A percentile compares a stretch with the other conserved stretches of the same genome.
These are phyloP conservation scores for Saiga tatarica DNA, from an alignment of 2,113 vertebrate species.

Conservation along the genomic window DNA sequence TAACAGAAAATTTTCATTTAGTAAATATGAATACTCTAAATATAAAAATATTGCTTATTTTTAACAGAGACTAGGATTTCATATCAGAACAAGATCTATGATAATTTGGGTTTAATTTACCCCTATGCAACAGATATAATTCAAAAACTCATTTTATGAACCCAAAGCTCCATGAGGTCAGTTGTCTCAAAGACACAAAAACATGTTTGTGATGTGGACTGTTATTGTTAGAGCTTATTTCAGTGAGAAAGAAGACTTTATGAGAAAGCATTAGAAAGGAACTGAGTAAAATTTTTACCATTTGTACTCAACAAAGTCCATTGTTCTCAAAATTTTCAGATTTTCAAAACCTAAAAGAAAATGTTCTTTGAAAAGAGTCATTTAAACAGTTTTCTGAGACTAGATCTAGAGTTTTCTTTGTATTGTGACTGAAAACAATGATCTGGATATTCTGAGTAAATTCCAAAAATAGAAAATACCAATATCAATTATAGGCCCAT, in stretches of 20 bases:
- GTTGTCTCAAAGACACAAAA: background rate
- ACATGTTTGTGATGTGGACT: background rate
- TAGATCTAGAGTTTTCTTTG: background rate
- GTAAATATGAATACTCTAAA: background rate
- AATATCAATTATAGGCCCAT: constrained; percentile 54
- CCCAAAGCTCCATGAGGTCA: background rate
- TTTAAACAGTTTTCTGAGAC: background rate
- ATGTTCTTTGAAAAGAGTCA: background rate
- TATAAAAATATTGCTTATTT: background rate
- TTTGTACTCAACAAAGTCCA: background rate
- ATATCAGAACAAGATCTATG: background rate
- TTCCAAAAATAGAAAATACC: constrained; percentile 45
- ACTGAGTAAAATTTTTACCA: background rate
- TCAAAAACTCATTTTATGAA: background rate
- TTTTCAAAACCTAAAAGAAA: background rate
- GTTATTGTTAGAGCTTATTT: background rate
- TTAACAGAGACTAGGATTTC: background rate
- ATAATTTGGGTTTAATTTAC: background rate
- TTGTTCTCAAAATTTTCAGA: background rate
- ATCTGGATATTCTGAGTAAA: constrained; percentile 8
- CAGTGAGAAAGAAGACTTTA: background rate
- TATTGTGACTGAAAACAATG: background rate
- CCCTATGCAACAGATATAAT: background rate
- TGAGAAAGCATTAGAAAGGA: background rate
- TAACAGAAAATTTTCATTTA: background rate